Evolutionary conservation across 1,140 invertebrate species (phyloP).

Genomic region (Prorops nasuta): DNA sequence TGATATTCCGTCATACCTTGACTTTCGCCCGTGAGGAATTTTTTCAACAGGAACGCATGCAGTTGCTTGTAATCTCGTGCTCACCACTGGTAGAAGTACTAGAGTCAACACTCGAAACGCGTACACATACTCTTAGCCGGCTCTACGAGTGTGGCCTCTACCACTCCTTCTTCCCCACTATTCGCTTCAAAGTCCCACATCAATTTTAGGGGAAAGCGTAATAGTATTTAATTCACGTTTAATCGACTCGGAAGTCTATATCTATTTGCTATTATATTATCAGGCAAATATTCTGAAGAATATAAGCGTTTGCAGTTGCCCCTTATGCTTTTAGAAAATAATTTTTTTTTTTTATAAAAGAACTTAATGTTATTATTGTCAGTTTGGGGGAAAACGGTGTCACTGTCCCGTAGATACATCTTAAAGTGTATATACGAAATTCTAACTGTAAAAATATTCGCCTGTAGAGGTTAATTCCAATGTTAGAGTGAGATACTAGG

Average conservation of each 20-base stretch:
- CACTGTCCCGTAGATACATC: conserved; percentile 39
- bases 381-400: conserved; percentile 57
- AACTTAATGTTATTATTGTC: conserved; percentile 31
- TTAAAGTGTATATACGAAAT: conserved; percentile 5
- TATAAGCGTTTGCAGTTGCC: too few species aligned
- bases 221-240: conserved; percentile 22
- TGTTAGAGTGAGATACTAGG: too few species aligned
- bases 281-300: too few species aligned
- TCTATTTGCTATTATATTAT: too few species aligned
- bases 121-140: conserved; percentile 7
- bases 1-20: conserved; percentile 50
- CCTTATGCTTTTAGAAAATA: too few species aligned
- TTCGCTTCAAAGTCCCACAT: conserved; percentile 4
- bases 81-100: conserved; percentile 39
- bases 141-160: background rate
- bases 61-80: conserved; percentile 30
- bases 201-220: conserved; percentile 54
- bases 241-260: too few species aligned
- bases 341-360: too few species aligned
- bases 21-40: conserved; percentile 58
- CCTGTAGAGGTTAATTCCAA: too few species aligned
- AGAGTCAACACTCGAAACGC: conserved; percentile 24
- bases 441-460: too few species aligned
- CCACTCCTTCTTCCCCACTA: conserved; percentile 1
- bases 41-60: conserved; percentile 58